These are phyloP conservation scores for Cryptocephalus moraei DNA, from an alignment of 2,888 invertebrate species.

Conservation along the genomic window DNA sequence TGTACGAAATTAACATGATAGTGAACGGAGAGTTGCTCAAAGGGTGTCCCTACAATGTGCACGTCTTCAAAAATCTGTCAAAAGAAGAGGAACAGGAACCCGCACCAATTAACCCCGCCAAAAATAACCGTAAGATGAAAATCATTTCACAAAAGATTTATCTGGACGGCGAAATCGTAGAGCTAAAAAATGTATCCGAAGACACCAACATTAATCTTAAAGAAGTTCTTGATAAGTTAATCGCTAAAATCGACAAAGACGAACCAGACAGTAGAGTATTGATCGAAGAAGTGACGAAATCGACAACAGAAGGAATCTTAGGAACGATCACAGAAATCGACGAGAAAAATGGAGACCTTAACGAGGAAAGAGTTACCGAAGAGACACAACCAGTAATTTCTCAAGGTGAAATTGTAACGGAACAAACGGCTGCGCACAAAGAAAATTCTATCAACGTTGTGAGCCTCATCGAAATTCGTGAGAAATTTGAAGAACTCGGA, in stretches of 20 bases:
- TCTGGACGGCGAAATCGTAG: conserved; percentile 19
- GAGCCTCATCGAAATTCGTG: conserved; percentile 41
- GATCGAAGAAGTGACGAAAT: no score
- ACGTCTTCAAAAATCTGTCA: conserved; percentile 30
- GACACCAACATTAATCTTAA: no score
- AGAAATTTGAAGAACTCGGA: conserved; percentile 27
- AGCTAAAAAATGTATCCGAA: background rate
- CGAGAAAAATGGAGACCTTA: no score
- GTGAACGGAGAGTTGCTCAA: conserved; percentile 45
- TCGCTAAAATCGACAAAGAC: no score
- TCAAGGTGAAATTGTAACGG: no score
- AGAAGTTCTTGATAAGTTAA: no score
- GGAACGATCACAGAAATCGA: no score
- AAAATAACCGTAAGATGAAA: conserved; percentile 28
- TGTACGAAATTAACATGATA: conserved; percentile 47
- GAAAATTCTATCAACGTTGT: background rate
- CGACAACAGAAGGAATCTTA: no score
- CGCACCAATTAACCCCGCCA: conserved; percentile 4
- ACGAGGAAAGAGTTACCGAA: no score
- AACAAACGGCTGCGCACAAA: no score
- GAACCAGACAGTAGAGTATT: no score
- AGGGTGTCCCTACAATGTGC: conserved; percentile 50
- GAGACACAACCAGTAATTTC: no score
- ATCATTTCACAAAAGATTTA: conserved; percentile 26
- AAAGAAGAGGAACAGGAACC: conserved; percentile 1